Base-by-base conservation (phyloP, 35 echinoderm and acorn worm species). In the Diadema setosum region DNA sequence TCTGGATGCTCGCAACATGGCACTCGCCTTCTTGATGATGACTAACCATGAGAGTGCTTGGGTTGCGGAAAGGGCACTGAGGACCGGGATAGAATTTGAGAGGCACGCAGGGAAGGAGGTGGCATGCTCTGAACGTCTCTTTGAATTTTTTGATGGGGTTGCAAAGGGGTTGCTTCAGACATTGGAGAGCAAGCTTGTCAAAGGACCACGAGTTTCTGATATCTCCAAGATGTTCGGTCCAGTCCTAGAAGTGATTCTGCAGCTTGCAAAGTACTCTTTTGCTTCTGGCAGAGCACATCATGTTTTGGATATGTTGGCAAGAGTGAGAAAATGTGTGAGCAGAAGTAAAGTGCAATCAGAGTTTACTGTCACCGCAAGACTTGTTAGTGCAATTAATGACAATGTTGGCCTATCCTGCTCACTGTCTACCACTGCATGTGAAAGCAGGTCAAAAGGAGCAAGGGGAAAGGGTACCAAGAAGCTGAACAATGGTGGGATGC, bases 51-150 rank as follows among this genome's bases (percentile, higher is more conserved):
- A 93, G 25, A 46, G 61, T 26, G 69, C 50, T 2, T 90, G 91
- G 91, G 82, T 97, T 18, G 91, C 93, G 5, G 88, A 97, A n/a
- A 59, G 65, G 39, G 87, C 84, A 34, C 42, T 93, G 26, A 80
- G 88, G 64, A 76, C 84, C 7, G 86, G 55, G 18, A 48, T 83
- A 0, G 95, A 97, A 42, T 93, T 91, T 87, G 91, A 97, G 42
- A 65, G 87, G 23, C 55, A 84, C 42, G 46, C 56, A 24, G 26
- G 45, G 18, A 93, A 97, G 73, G 32, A 75, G 11, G 42, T 29
- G 0, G 73, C 35, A 20, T 58, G 40, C 16, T 46, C 90, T 35
- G 46, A 75, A 56, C 84, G 82, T 29, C 40, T 92, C 26, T 83
- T 50, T 36, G 44, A 75, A 48, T 96, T 91, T 70, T 81, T 91